These are phyloP conservation scores for Oryzias celebensis DNA, from an alignment of 2,113 vertebrate genomes.

Conservation along the genomic window DNA sequence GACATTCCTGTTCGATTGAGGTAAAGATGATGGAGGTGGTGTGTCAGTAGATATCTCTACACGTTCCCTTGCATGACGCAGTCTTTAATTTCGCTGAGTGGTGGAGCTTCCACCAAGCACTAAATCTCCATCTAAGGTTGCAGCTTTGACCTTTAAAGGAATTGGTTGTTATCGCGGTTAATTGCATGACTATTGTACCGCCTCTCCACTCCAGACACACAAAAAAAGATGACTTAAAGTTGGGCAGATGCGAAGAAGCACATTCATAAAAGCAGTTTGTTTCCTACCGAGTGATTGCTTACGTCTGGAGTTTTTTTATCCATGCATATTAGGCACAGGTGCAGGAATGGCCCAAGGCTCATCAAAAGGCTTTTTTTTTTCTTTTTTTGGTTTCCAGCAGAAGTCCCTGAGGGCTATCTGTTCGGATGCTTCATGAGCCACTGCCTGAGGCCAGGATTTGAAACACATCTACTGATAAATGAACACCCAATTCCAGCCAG, in stretches of 20 bases:
- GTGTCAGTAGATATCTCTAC: too few species aligned
- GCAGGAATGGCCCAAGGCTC: slow-evolving; percentile 49
- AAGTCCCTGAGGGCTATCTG: slow-evolving; percentile 48
- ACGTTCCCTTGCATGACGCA: too few species aligned
- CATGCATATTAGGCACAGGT: slow-evolving; percentile 64
- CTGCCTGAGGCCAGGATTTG: slow-evolving; percentile 62
- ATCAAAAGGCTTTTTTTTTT: slow-evolving; percentile 45
- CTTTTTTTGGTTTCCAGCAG: slow-evolving; percentile 17
- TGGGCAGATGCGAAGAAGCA: not conserved
- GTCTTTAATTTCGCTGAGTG: too few species aligned
- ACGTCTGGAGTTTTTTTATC: slow-evolving; percentile 25
- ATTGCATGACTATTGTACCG: not conserved
- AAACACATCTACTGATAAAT: slow-evolving; percentile 71
- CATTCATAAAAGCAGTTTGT: slow-evolving; percentile 1
- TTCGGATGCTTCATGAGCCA: slow-evolving; percentile 46
- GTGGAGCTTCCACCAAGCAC: not conserved
- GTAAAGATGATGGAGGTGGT: too few species aligned
- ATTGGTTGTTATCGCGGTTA: not conserved
- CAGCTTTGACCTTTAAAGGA: not conserved
- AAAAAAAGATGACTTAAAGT: slow-evolving; percentile 5
- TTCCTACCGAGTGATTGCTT: slow-evolving; percentile 35
- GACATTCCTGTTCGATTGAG: too few species aligned
- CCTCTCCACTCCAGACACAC: not conserved
- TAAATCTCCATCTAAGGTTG: not conserved
- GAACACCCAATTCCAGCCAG: slow-evolving; percentile 38